Conservation (phyloP, 2,797 vertebrate species). For the Knipowitschia caucasica region DNA sequence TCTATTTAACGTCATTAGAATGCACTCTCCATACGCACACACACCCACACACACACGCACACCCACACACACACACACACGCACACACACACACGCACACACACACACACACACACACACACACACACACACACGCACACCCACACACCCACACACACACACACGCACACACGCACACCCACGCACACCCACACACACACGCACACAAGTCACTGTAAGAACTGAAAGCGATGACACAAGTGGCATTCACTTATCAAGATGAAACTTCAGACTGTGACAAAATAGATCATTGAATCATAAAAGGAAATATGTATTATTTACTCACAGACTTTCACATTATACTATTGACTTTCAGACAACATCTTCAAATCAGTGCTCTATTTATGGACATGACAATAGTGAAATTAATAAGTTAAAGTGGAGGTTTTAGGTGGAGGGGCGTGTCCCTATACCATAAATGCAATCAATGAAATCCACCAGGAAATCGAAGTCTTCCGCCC, state of each 20-base stretch:
- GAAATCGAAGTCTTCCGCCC: background rate
- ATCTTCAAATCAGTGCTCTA: background rate
- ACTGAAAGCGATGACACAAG: background rate
- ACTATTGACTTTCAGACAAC: background rate
- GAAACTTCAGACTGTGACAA: constrained; percentile 7
- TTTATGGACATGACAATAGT: background rate
- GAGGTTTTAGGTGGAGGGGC: background rate
- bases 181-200: constrained; percentile 37
- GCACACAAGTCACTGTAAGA: constrained; percentile 22
- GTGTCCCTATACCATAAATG: background rate
- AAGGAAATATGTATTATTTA: background rate
- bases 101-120: constrained; percentile 28
- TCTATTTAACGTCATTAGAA: constrained; percentile 27
- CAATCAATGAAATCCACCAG: background rate
- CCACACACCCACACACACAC: constrained; percentile 30
- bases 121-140: constrained; percentile 34
- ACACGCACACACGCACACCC: constrained; percentile 27
- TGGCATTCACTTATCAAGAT: constrained; percentile 1
- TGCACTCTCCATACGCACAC: constrained; percentile 29
- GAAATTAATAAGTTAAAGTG: constrained; percentile 1
- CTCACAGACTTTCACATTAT: background rate
- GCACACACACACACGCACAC: constrained; percentile 30
- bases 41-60: constrained; percentile 28
- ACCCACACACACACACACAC: constrained; percentile 34
- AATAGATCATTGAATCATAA: background rate